These are phyloP conservation scores for Schizopygopsis pylzovi DNA, from an alignment of 2,797 vertebrate species.

Conservation along the genomic window DNA sequence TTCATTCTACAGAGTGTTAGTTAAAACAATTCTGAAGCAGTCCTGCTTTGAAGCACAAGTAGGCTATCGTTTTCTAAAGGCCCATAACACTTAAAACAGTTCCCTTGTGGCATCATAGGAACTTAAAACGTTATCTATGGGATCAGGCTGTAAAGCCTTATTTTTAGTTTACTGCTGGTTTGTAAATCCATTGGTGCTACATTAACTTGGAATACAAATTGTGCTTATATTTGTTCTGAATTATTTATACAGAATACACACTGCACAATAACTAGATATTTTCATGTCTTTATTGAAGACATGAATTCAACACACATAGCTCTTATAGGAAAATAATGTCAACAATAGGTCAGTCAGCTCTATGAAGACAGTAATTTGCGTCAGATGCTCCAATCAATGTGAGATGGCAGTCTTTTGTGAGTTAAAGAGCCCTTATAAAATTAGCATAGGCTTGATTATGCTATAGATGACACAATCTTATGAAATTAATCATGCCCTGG, in stretches of 20 bases:
- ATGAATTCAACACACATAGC: neutral
- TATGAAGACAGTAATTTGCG: neutral
- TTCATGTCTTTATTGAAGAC: neutral
- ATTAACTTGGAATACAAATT: constrained; percentile 12
- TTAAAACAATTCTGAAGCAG: neutral
- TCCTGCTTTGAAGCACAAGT: constrained; percentile 4
- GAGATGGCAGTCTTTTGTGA: neutral
- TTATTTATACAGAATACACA: constrained; percentile 11
- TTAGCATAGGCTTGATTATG: neutral
- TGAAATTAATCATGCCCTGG: neutral
- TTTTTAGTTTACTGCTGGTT: constrained; percentile 32
- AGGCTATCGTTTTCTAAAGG: constrained; percentile 12
- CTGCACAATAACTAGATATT: neutral
- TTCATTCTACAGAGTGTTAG: neutral
- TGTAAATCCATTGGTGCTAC: constrained; percentile 18
- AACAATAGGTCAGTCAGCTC: neutral
- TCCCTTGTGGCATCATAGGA: constrained; percentile 1
- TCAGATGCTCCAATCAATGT: neutral
- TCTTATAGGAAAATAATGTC: neutral
- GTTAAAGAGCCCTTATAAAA: constrained; percentile 7
- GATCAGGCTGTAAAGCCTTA: constrained; percentile 22
- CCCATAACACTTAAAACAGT: neutral
- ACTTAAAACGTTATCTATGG: neutral
- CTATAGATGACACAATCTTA: constrained; percentile 12
- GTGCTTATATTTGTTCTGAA: neutral